Evolutionary conservation across 2,888 invertebrate species (phyloP).

Genomic region (Drosophila dives): DNA sequence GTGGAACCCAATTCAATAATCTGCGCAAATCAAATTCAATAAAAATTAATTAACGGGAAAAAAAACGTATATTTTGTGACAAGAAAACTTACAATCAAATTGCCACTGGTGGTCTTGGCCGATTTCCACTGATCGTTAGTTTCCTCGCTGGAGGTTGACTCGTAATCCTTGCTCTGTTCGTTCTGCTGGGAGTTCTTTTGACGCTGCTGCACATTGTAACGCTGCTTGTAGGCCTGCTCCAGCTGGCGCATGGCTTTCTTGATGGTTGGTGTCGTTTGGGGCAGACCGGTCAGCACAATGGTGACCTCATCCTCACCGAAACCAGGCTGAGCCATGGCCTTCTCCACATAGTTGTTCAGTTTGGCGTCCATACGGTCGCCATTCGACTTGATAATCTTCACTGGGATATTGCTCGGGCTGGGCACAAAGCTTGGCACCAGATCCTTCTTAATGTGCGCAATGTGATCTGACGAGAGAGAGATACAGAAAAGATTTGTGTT

Average conservation of each 20-base stretch:
- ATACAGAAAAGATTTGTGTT: not conserved
- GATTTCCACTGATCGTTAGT: conserved; percentile 57
- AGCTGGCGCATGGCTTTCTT: conserved; percentile 76
- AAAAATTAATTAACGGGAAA: not conserved
- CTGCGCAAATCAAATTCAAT: conserved; percentile 19
- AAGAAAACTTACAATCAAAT: conserved; percentile 72
- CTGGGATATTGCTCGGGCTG: conserved; percentile 74
- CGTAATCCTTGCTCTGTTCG: conserved; percentile 50
- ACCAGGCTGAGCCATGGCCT: conserved; percentile 47
- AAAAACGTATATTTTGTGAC: not conserved
- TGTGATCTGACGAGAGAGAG: conserved; percentile 52
- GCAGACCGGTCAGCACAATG: conserved; percentile 81
- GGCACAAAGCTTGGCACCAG: conserved; percentile 74
- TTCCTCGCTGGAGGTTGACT: conserved; percentile 63
- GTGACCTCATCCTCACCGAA: conserved; percentile 81
- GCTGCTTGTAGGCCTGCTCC: conserved; percentile 76
- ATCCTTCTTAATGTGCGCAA: conserved; percentile 64
- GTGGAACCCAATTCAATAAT: conserved; percentile 80
- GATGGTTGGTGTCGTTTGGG: conserved; percentile 63
- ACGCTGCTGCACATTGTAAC: conserved; percentile 70
- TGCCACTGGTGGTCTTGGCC: conserved; percentile 63
- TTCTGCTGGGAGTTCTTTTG: conserved; percentile 58
- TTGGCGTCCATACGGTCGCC: conserved; percentile 70
- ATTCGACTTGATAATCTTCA: conserved; percentile 69
- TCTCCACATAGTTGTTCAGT: conserved; percentile 71